These are phyloP conservation scores for Cryptocheilus praepositus DNA, from an alignment of 2,888 invertebrate species.

Conservation along the genomic window DNA sequence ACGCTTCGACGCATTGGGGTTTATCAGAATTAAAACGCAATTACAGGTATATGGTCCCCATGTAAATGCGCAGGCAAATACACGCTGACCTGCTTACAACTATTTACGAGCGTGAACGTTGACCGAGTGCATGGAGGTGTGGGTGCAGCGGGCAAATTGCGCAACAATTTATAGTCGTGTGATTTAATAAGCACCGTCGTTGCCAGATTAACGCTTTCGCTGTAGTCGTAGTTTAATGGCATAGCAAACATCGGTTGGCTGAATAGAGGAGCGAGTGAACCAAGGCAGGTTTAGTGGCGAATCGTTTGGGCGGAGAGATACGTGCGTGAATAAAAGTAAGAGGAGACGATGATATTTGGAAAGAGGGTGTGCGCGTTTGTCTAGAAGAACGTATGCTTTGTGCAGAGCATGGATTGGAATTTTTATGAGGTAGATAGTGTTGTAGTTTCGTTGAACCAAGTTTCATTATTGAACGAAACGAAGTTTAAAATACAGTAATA, in stretches of 20 bases:
- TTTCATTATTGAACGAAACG: no score
- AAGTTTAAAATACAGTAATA: no score
- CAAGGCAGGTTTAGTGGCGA: slow-evolving; percentile 4
- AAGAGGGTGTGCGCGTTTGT: no score
- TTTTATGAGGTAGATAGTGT: no score
- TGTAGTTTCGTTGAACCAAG: no score
- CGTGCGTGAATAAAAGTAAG: no score
- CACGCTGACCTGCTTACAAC: slow-evolving; percentile 34
- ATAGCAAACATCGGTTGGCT: no score
- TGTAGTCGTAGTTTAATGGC: no score
- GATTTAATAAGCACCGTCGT: slow-evolving; percentile 54
- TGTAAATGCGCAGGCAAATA: slow-evolving; percentile 27
- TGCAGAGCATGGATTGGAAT: no score
- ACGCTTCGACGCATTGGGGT: background rate
- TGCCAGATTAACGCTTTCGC: slow-evolving; percentile 1
- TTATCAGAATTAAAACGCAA: background rate
- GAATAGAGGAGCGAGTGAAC: no score
- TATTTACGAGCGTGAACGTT: slow-evolving; percentile 58
- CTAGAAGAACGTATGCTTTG: no score
- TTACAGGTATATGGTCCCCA: background rate
- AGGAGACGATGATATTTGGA: no score
- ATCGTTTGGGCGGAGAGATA: slow-evolving; percentile 17
- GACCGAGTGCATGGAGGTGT: slow-evolving; percentile 58
- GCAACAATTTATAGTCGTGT: slow-evolving; percentile 66
- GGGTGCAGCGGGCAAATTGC: slow-evolving; percentile 56